A percentile compares a stretch with the other conserved stretches of the same genome.
These are phyloP conservation scores for Cheilosia scutellata DNA, from an alignment of 2,888 invertebrate species.

Conservation along the genomic window DNA sequence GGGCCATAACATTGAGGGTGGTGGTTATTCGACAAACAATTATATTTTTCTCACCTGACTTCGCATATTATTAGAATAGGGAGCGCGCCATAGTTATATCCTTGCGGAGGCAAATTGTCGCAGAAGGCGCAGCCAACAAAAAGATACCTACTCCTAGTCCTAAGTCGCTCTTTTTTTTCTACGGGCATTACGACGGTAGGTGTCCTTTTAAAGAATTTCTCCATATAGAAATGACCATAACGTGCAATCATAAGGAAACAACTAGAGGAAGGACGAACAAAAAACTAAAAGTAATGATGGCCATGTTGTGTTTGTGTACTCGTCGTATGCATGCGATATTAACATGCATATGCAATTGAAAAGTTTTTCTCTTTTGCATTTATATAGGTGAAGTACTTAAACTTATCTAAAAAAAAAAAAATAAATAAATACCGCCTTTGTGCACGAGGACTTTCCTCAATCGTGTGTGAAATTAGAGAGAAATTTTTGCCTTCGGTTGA, in stretches of 20 bases:
- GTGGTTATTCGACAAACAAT: constrained; percentile 17
- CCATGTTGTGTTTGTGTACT: constrained; percentile 6
- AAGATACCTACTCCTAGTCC: not conserved
- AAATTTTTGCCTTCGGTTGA: not conserved
- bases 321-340: constrained; percentile 53
- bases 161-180: constrained; percentile 13
- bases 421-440: too few species aligned
- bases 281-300: constrained; percentile 37
- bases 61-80: not conserved
- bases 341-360: constrained; percentile 62
- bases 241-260: constrained; percentile 52
- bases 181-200: not conserved
- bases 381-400: not conserved
- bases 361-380: not conserved
- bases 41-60: constrained; percentile 32
- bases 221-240: constrained; percentile 53
- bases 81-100: not conserved
- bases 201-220: constrained; percentile 43
- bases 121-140: constrained; percentile 28
- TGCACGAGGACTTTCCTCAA: constrained; percentile 9
- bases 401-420: too few species aligned
- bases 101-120: constrained; percentile 24
- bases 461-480: constrained; percentile 42
- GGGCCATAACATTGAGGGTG: not conserved
- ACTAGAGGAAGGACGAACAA: constrained; percentile 43